A percentile compares a stretch with the other conserved stretches of the same genome.
Conservation (phyloP, 2,113 vertebrate species). For the Carollia perspicillata region DNA sequence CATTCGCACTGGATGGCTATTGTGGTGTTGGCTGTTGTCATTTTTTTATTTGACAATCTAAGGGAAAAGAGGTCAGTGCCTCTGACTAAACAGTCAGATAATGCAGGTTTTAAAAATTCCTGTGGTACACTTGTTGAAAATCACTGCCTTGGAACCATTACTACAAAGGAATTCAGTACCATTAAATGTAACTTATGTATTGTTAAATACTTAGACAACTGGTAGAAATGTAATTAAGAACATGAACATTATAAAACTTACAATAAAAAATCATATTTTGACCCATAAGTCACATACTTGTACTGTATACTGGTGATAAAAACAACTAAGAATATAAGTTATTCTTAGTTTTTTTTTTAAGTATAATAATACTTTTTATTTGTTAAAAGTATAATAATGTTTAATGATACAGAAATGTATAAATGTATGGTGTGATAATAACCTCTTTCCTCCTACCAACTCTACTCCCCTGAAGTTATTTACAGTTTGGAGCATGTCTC, state of each 20-base stretch:
- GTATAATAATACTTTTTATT: no score
- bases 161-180: not conserved
- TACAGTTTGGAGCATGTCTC: not conserved
- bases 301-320: not conserved
- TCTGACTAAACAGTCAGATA: no score
- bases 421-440: not conserved
- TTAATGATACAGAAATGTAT: not conserved
- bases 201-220: not conserved
- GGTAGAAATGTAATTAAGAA: not conserved
- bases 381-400: not conserved
- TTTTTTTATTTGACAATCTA: no score
- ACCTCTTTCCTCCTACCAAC: not conserved
- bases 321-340: constrained; percentile 1
- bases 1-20: no score
- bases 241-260: not conserved
- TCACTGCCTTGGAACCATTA: not conserved
- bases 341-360: no score
- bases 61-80: no score
- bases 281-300: not conserved
- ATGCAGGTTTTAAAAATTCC: no score
- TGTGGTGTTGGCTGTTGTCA: no score
- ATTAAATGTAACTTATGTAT: not conserved
- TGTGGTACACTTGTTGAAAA: no score
- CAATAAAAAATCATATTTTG: not conserved
- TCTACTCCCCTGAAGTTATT: not conserved